Conservation (phyloP, 2,797 vertebrate species). For the Scolopax rusticola region DNA sequence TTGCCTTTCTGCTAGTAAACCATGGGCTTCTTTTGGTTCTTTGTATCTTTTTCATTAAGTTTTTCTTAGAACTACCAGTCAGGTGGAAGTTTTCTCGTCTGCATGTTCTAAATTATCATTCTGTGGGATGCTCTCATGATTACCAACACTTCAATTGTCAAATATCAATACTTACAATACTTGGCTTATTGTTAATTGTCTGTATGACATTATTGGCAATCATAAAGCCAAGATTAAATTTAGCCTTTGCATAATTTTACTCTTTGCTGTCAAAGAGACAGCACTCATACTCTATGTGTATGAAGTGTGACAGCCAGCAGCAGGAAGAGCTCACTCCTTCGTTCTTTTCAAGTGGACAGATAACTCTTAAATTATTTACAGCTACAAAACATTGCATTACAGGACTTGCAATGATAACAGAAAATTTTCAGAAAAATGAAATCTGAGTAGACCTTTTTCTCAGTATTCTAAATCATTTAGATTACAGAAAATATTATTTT, state of each 20-base stretch:
- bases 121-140: neutral
- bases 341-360: neutral
- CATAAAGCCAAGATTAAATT: neutral
- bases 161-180: neutral
- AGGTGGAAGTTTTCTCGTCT: neutral
- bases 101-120: neutral
- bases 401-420: neutral
- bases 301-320: neutral
- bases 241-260: neutral
- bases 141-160: neutral
- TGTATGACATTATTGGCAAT: neutral
- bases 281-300: neutral
- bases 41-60: neutral
- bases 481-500: neutral
- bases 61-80: neutral
- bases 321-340: neutral
- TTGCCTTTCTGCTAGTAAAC: neutral
- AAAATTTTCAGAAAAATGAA: neutral
- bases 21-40: neutral
- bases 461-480: neutral
- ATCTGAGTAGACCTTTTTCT: neutral
- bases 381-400: neutral
- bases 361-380: neutral
- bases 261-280: neutral
- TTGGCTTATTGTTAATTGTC: neutral